Evolutionary conservation across 2,113 vertebrate species (phyloP).

Genomic region (Entosphenus tridentatus): DNA sequence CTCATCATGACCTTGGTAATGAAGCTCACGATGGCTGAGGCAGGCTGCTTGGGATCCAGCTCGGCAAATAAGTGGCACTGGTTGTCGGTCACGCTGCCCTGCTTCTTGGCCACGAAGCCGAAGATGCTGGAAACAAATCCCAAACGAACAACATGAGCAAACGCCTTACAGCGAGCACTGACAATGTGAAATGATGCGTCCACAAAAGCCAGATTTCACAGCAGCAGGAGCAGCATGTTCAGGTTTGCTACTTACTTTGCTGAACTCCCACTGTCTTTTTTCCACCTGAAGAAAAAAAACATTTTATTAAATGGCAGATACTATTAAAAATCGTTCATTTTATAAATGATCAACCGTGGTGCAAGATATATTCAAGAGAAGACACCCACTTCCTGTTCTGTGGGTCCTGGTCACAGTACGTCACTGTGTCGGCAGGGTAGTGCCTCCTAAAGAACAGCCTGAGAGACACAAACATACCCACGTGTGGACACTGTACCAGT

Average conservation of each 20-base stretch:
- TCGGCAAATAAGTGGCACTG: slow-evolving; percentile 72
- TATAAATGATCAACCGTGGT: too few relatives aligned
- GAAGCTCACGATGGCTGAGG: slow-evolving; percentile 60
- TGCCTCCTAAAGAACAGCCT: slow-evolving; percentile 90
- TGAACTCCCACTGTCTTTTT: too few relatives aligned
- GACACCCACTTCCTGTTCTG: slow-evolving; percentile 69
- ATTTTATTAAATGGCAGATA: too few relatives aligned
- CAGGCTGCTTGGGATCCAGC: slow-evolving; percentile 62
- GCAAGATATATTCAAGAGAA: background rate
- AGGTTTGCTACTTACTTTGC: too few relatives aligned
- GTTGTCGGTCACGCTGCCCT: slow-evolving; percentile 42
- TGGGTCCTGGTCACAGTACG: slow-evolving; percentile 77
- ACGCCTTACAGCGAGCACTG: too few relatives aligned
- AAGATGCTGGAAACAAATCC: slow-evolving; percentile 34
- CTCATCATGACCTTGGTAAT: slow-evolving; percentile 67
- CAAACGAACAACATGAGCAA: too few relatives aligned
- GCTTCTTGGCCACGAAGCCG: slow-evolving; percentile 58
- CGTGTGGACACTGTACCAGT: background rate
- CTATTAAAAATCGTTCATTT: too few relatives aligned
- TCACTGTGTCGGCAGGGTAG: slow-evolving; percentile 69
- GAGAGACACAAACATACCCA: slow-evolving; percentile 10
- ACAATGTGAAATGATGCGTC: too few relatives aligned
- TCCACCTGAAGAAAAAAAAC: too few relatives aligned
- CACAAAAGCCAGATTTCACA: too few relatives aligned
- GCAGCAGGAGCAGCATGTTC: too few relatives aligned